Percentiles rank a stretch among this genome's conserved stretches.
These are phyloP conservation scores for Sipha flava DNA, from an alignment of 1,140 invertebrate genomes.

Conservation along the genomic window DNA sequence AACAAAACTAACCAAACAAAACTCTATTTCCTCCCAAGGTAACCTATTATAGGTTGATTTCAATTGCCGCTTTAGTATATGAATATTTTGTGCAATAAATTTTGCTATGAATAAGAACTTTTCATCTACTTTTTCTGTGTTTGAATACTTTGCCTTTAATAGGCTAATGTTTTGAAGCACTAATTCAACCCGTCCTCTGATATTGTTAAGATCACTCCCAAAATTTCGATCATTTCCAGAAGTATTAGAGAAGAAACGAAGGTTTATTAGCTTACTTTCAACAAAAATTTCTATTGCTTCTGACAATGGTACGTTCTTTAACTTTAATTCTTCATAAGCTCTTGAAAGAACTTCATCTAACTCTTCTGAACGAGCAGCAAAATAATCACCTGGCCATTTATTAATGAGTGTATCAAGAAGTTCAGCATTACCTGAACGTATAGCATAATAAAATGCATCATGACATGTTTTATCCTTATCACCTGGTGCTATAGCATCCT, in stretches of 20 bases:
- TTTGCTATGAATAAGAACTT: background rate
- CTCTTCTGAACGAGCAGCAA: background rate
- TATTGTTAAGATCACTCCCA: background rate
- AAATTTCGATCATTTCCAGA: background rate
- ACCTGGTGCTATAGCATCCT: background rate
- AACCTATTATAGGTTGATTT: too few relatives aligned
- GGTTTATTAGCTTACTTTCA: conserved; percentile 22
- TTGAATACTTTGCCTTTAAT: background rate
- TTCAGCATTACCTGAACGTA: conserved; percentile 15
- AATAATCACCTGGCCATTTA: conserved; percentile 32
- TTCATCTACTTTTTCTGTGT: conserved; percentile 20
- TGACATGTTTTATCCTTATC: background rate
- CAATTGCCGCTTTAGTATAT: too few relatives aligned
- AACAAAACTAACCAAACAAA: conserved; percentile 36
- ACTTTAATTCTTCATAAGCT: conserved; percentile 30
- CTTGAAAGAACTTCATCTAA: conserved; percentile 19
- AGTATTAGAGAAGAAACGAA: too few relatives aligned
- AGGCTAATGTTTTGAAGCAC: conserved; percentile 4
- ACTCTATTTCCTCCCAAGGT: conserved; percentile 38
- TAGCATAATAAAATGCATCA: conserved; percentile 33
- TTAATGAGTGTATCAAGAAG: conserved; percentile 23
- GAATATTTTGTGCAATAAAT: too few relatives aligned
- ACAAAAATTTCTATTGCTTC: conserved; percentile 31
- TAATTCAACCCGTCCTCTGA: background rate
- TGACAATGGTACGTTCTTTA: conserved; percentile 30